phyloP scores from a whole-genome alignment of 1,140 invertebrate species.

The Diachasmimorpha longicaudata region DNA sequence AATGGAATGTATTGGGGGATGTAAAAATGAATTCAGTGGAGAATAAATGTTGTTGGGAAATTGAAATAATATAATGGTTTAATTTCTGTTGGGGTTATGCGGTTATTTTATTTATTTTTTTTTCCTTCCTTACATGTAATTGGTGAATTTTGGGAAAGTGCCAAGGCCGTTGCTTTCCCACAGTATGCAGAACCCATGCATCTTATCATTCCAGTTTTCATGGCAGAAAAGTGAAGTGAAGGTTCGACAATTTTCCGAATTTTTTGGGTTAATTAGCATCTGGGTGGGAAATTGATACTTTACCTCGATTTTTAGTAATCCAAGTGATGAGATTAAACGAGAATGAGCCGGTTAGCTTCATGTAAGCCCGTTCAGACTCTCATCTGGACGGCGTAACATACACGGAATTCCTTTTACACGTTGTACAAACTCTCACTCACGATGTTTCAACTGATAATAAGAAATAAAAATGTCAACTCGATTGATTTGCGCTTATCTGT shows the following conservation, averaged over 20 bases:
- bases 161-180: neutral
- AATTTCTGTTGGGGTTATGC: neutral
- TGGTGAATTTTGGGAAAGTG: neutral
- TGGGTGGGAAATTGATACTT: neutral
- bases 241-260: neutral
- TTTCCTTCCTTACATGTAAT: neutral
- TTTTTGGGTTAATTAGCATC: too few species aligned
- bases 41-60: neutral
- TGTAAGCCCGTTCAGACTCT: neutral
- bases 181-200: neutral
- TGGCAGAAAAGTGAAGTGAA: neutral
- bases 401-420: neutral
- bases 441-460: neutral
- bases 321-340: neutral
- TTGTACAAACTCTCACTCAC: neutral
- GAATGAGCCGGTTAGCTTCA: constrained; percentile 3
- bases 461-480: neutral
- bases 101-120: neutral
- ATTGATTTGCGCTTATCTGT: neutral
- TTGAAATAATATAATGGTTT: neutral
- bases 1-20: neutral
- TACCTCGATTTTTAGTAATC: neutral
- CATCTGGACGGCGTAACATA: neutral
- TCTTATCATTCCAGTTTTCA: neutral
- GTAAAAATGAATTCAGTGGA: neutral